phyloP scores from a whole-genome alignment of 2,113 vertebrate genomes.

The Climacteris rufus region DNA sequence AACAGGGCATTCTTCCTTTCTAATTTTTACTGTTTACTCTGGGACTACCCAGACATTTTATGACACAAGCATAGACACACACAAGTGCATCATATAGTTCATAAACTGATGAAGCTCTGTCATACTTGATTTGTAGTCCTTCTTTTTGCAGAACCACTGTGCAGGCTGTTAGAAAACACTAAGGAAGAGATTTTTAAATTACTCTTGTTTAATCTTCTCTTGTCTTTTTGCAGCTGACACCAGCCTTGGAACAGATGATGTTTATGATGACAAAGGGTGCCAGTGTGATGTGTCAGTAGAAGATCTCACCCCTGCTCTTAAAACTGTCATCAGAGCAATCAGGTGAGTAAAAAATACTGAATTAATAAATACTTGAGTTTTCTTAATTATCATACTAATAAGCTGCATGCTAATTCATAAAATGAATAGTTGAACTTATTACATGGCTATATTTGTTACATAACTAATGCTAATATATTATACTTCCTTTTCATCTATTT shows the following conservation, averaged over 20 bases:
- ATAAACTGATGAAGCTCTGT: background rate
- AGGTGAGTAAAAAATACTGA: slow-evolving; percentile 76
- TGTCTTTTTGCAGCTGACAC: slow-evolving; percentile 83
- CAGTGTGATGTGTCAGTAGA: slow-evolving; percentile 94
- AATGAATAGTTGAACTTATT: background rate
- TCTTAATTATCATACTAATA: background rate
- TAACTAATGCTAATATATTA: background rate
- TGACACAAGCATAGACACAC: background rate
- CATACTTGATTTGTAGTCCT: background rate
- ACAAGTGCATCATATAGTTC: background rate
- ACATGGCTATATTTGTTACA: background rate
- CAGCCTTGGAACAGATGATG: slow-evolving; percentile 83
- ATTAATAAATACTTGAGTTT: background rate
- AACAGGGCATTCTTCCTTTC: background rate
- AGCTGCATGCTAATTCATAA: background rate
- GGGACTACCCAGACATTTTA: background rate
- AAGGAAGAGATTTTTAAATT: background rate
- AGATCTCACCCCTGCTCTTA: slow-evolving; percentile 91
- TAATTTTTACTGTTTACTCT: background rate
- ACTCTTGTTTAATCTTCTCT: background rate
- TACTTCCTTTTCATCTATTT: background rate
- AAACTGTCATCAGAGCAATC: slow-evolving; percentile 92
- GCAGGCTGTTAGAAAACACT: background rate
- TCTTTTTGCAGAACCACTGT: background rate
- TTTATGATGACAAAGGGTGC: slow-evolving; percentile 91